phyloP scores from a whole-genome alignment of 2,888 invertebrate species.

The Automeris io region DNA sequence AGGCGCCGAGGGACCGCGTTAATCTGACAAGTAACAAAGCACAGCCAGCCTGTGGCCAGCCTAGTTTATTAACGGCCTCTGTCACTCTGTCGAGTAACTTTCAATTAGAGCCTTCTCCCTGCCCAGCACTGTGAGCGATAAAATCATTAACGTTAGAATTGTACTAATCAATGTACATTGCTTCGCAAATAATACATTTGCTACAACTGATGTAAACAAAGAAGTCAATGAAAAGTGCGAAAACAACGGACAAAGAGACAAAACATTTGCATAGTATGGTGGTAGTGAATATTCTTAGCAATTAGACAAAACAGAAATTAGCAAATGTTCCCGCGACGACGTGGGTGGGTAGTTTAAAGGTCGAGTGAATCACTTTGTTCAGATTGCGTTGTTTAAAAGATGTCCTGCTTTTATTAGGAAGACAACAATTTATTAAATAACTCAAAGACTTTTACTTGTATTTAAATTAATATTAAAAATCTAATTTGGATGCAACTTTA shows the following conservation, averaged over 20 bases:
- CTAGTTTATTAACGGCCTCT: conserved; percentile 36
- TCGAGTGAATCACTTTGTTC: conserved; percentile 8
- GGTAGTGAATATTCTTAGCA: conserved; percentile 9
- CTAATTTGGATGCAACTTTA: no score
- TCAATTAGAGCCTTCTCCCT: conserved; percentile 38
- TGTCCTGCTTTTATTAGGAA: conserved; percentile 6
- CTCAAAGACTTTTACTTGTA: neutral
- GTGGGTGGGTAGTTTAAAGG: conserved; percentile 11
- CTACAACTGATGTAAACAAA: neutral
- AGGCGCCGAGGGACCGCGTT: conserved; percentile 37
- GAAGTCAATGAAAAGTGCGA: neutral
- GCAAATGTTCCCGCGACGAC: conserved; percentile 10
- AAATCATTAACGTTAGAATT: conserved; percentile 3
- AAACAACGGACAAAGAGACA: neutral
- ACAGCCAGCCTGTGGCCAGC: conserved; percentile 27
- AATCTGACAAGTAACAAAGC: conserved; percentile 51
- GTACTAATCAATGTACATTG: neutral
- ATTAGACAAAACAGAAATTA: conserved; percentile 18
- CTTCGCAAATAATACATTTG: neutral
- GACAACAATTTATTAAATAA: conserved; percentile 6
- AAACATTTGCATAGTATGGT: neutral
- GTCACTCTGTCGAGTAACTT: conserved; percentile 43
- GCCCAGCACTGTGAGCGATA: conserved; percentile 12
- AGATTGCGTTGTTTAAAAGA: conserved; percentile 8
- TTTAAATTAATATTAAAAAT: neutral